A percentile compares a stretch with the other conserved stretches of the same genome.
These are phyloP conservation scores for Elysia crispata DNA, from an alignment of 2,888 invertebrate genomes.

Conservation along the genomic window DNA sequence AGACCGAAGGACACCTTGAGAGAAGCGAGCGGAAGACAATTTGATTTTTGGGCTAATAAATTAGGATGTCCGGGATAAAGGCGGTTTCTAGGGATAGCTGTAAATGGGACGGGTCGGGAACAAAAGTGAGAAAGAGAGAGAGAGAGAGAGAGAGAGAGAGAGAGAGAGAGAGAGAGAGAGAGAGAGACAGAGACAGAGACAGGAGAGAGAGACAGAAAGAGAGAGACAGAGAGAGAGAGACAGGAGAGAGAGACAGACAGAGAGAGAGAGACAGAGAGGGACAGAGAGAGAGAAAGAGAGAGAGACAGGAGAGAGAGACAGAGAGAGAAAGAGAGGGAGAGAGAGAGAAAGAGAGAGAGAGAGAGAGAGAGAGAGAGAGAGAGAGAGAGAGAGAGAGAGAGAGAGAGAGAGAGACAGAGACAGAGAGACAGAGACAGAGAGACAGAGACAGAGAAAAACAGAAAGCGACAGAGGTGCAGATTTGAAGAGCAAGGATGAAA, in stretches of 20 bases:
- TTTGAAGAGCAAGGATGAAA: no score
- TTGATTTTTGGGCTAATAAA: no score
- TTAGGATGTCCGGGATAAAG: no score
- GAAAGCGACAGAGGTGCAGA: no score
- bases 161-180: conserved; percentile 4
- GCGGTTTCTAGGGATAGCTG: not conserved
- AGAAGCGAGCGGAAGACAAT: no score
- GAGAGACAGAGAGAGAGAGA: conserved; percentile 19
- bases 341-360: conserved; percentile 27
- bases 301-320: not conserved
- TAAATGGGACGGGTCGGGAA: not conserved
- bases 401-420: conserved; percentile 36
- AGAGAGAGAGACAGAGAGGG: conserved; percentile 30
- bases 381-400: conserved; percentile 13
- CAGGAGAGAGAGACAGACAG: conserved; percentile 35
- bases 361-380: conserved; percentile 21
- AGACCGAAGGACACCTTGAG: no score
- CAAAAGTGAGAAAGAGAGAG: not conserved
- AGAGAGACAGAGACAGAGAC: conserved; percentile 30
- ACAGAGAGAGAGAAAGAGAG: no score
- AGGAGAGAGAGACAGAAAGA: conserved; percentile 14
- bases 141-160: not conserved
- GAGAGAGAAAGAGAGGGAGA: conserved; percentile 5
- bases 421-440: conserved; percentile 35
- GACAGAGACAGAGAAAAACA: no score